Conservation (phyloP, 2,113 vertebrate genomes). For the Actenoides lindsayi region DNA sequence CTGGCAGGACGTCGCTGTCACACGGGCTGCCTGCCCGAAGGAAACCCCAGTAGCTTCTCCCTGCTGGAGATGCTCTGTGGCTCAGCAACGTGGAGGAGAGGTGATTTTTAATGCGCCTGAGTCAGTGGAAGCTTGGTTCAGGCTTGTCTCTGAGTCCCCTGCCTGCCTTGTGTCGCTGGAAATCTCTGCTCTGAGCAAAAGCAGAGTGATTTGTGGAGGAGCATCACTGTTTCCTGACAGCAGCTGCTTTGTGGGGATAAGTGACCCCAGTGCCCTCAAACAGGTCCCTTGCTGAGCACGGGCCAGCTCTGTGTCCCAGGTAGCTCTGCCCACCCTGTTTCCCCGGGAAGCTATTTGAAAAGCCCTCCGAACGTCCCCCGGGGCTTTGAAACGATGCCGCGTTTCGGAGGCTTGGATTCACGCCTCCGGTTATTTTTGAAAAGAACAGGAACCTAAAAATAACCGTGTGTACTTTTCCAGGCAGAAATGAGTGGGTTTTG, state of each 20-base stretch:
- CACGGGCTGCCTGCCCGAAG: neutral
- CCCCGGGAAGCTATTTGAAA: conserved; percentile 55
- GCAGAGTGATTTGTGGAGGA: neutral
- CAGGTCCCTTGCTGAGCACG: neutral
- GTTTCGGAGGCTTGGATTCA: conserved; percentile 11
- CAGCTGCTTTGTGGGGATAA: neutral
- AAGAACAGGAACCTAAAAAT: conserved; percentile 67
- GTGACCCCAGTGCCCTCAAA: neutral
- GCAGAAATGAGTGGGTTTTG: neutral
- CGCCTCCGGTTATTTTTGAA: conserved; percentile 57
- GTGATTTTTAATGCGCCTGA: neutral
- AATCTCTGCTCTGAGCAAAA: neutral
- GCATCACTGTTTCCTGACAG: neutral
- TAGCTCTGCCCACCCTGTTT: neutral
- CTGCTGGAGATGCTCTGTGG: neutral
- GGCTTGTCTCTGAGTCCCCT: neutral
- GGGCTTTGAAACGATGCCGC: conserved; percentile 59
- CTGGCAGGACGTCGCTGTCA: neutral
- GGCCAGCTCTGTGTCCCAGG: neutral
- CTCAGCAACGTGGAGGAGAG: neutral
- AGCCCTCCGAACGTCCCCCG: conserved; percentile 40
- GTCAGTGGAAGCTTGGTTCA: neutral
- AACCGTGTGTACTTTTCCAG: conserved; percentile 62
- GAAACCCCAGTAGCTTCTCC: neutral
- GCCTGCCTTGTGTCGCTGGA: neutral